Base-by-base conservation (phyloP, 2,797 vertebrate genomes). In the Thripadectes ignobilis region DNA sequence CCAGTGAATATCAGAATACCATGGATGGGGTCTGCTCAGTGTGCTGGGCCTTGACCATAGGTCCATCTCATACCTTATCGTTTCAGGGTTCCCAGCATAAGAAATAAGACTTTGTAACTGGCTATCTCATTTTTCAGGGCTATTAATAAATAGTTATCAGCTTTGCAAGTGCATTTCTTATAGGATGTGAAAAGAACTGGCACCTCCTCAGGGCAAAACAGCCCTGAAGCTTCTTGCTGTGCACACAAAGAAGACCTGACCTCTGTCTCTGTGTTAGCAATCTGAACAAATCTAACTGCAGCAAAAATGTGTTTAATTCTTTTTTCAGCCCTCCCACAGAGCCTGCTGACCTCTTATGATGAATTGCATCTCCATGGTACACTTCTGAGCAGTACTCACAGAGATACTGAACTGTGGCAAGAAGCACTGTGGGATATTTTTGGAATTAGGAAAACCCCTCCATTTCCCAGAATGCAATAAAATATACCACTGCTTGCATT, bases 11-110 rank as follows among this genome's bases (percentile, higher is more conserved):
- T 48, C 14, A 41, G 38, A 30, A 30, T 51, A 45, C 20, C 14
- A 30, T 22, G 23, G 14, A 51, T 45, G 17, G 7, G 23, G 66
- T 49, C 16, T 54, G 45, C 0, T 0, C 36, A 43, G 6, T 0
- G 0, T 38, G 24, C 45, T 65, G 41, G 65, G 15, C 29, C 22
- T 36, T 89, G 49, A 41, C 30, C 52, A 34, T 10, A 39, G 8
- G 8, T 68, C 38, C 12, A 19, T 49, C 73, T 65, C 19, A 36
- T 61, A 63, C 0, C 0, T 3, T 41, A 63, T 38, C 22, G 41
- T 38, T 46, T 66, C 0, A 0, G 7, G 12, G 12, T 38, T 79
- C 14, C 19, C 43, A 72, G 20, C 27, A 81, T 23, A 16, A 91
- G 69, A 87, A 81, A 80, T 19, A 48, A 39, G 9, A 65, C 65